Evolutionary conservation across 2,113 vertebrate species (phyloP).

Genomic region (Etheostoma spectabile): DNA sequence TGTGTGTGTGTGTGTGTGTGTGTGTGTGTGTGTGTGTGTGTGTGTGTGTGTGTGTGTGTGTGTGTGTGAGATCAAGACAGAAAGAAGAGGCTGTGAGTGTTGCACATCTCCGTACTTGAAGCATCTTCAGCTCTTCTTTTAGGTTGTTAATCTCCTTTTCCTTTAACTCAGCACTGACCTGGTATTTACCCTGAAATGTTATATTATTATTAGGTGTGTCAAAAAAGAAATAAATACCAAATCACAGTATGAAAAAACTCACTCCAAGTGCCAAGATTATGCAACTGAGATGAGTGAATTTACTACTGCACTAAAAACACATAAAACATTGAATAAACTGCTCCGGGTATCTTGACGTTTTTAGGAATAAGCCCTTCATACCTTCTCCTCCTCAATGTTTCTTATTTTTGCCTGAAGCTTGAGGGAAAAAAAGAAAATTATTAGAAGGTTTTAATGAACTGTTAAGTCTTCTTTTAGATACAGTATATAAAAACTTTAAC

Average conservation of each 20-base stretch:
- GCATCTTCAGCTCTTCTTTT: conserved; percentile 91
- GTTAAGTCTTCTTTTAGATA: not conserved
- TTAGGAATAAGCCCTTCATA: conserved; percentile 67
- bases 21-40: not conserved
- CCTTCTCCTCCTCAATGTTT: conserved; percentile 92
- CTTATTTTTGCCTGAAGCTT: conserved; percentile 91
- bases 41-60: not conserved
- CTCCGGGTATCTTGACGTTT: conserved; percentile 2
- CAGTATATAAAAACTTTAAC: not conserved
- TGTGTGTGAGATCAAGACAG: not conserved
- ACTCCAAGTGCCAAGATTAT: conserved; percentile 31
- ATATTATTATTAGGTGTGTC: conserved; percentile 54
- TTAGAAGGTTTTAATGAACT: not conserved
- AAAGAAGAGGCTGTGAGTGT: conserved; percentile 5
- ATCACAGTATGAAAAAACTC: conserved; percentile 44
- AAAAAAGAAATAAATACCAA: conserved; percentile 55
- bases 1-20: not conserved
- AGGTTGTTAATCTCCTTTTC: conserved; percentile 93
- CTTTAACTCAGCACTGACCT: conserved; percentile 89
- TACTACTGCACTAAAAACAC: conserved; percentile 41
- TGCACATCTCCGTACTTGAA: conserved; percentile 87
- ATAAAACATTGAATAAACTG: conserved; percentile 42
- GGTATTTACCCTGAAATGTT: conserved; percentile 89
- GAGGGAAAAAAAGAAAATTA: conserved; percentile 19
- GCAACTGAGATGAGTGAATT: conserved; percentile 42